These are phyloP conservation scores for Myanophis thanlyinensis DNA, from an alignment of 2,113 vertebrate species.

Conservation along the genomic window DNA sequence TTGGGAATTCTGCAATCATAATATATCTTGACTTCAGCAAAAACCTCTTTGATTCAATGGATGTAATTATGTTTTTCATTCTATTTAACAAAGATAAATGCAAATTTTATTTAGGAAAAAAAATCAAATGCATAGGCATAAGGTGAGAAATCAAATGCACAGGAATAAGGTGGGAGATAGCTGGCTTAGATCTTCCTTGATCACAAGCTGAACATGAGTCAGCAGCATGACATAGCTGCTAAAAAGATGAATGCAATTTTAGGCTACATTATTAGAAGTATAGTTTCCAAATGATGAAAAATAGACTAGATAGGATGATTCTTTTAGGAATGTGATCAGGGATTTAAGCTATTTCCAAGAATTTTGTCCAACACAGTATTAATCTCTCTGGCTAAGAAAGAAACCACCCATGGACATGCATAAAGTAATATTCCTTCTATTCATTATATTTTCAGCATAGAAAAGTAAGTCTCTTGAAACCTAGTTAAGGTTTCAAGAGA, in stretches of 20 bases:
- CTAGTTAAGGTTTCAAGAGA: background rate
- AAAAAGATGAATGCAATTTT: background rate
- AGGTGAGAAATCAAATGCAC: background rate
- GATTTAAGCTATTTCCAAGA: background rate
- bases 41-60: background rate
- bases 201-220: background rate
- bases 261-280: background rate
- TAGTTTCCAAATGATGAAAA: background rate
- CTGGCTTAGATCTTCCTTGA: background rate
- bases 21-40: background rate
- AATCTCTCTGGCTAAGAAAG: background rate
- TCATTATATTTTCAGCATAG: background rate
- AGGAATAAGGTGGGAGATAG: background rate
- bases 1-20: background rate
- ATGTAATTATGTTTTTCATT: background rate
- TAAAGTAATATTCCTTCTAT: background rate
- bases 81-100: background rate
- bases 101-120: background rate
- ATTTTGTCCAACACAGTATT: background rate
- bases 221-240: background rate
- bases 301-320: background rate
- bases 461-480: too few relatives aligned
- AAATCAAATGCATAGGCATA: background rate
- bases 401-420: background rate
- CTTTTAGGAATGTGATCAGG: background rate